Conservation (phyloP, 2,888 invertebrate genomes). For the Apotomis turbidana region DNA sequence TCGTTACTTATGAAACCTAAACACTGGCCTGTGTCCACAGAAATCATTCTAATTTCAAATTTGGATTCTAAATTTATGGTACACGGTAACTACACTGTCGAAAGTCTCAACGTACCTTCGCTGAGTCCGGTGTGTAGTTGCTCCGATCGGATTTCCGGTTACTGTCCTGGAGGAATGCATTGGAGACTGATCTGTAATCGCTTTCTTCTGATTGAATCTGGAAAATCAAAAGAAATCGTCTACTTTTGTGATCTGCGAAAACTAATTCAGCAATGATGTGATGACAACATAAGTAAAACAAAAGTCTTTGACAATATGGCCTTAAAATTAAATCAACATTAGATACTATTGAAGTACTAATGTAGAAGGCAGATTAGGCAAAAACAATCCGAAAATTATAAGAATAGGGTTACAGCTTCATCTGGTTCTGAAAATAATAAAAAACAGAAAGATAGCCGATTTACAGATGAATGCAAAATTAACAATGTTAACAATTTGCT, state of each 20-base stretch:
- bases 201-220: constrained; percentile 70
- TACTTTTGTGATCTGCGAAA: neutral
- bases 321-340: too few relatives aligned
- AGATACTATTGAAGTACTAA: too few relatives aligned
- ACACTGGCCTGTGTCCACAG: too few relatives aligned
- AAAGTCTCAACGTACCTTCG: constrained; percentile 58
- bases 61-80: too few relatives aligned
- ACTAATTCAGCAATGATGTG: neutral
- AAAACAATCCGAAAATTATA: too few relatives aligned
- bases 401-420: neutral
- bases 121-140: constrained; percentile 75
- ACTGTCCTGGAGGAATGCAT: constrained; percentile 76
- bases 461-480: neutral
- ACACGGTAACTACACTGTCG: too few relatives aligned
- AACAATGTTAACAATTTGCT: constrained; percentile 24
- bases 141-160: constrained; percentile 69
- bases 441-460: constrained; percentile 7
- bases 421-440: neutral
- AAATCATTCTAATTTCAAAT: too few relatives aligned
- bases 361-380: too few relatives aligned
- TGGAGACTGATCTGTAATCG: constrained; percentile 74
- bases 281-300: neutral
- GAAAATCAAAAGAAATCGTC: constrained; percentile 44
- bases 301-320: too few relatives aligned
- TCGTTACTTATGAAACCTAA: too few relatives aligned